phyloP scores from a whole-genome alignment of 2,113 vertebrate genomes.

The Ageneiosus marmoratus region DNA sequence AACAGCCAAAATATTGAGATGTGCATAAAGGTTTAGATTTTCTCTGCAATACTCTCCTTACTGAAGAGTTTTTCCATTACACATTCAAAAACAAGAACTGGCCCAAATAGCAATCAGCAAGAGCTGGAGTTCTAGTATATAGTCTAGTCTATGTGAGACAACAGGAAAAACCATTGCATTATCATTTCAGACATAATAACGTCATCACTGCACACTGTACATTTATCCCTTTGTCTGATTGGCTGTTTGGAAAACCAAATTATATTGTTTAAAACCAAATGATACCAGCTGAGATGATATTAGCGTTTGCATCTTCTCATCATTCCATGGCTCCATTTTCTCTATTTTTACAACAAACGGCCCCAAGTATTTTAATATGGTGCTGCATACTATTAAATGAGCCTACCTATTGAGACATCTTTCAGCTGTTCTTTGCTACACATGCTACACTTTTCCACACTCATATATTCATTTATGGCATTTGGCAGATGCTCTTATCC shows the following conservation, averaged over 20 bases:
- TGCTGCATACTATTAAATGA: not conserved
- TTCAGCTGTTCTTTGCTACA: no score
- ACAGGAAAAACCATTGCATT: not conserved
- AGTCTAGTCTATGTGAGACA: not conserved
- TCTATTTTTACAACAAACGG: not conserved
- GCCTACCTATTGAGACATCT: not conserved
- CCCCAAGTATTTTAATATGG: not conserved
- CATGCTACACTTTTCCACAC: not conserved
- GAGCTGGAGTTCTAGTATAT: not conserved
- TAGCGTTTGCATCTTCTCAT: not conserved
- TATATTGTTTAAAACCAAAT: not conserved
- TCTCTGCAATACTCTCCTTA: constrained; percentile 13
- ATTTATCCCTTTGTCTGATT: not conserved
- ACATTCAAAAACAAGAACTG: not conserved
- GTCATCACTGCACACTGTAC: not conserved
- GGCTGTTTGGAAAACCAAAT: not conserved
- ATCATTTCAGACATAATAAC: not conserved
- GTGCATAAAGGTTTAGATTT: constrained; percentile 49
- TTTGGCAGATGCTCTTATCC: no score
- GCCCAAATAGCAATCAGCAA: not conserved
- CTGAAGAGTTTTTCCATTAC: not conserved
- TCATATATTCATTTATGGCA: not conserved
- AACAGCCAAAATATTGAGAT: constrained; percentile 23
- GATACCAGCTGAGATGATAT: not conserved
- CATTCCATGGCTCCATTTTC: not conserved